phyloP scores from a whole-genome alignment of 1,140 invertebrate species.

The Drosophila aff. region DNA sequence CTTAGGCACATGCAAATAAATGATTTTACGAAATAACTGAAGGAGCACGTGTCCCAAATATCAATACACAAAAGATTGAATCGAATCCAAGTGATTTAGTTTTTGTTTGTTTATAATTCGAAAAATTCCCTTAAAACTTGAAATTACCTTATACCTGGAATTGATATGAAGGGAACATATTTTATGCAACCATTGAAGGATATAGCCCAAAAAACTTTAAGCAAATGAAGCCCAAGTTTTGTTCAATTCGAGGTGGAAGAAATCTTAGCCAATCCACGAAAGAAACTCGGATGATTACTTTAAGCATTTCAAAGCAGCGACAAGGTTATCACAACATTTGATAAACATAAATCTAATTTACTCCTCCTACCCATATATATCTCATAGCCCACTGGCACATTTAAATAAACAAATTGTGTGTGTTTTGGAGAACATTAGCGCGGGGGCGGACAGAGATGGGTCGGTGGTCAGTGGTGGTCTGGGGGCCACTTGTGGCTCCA shows the following conservation, averaged over 20 bases:
- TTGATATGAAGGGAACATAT: slow-evolving; percentile 39
- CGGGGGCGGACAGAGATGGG: slow-evolving; percentile 23
- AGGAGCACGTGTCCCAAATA: too few species aligned
- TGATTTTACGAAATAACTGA: neutral
- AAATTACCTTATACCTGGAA: slow-evolving; percentile 4
- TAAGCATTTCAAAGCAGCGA: slow-evolving; percentile 20
- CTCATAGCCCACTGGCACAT: slow-evolving; percentile 55
- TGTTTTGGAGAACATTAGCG: slow-evolving; percentile 29
- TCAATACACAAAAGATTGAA: neutral
- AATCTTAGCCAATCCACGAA: neutral
- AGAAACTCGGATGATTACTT: slow-evolving; percentile 4
- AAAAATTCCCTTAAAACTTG: neutral
- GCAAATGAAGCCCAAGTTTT: neutral
- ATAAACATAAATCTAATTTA: slow-evolving; percentile 59
- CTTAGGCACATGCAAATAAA: neutral
- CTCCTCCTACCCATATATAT: slow-evolving; percentile 51
- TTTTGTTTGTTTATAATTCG: neutral
- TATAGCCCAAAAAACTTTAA: neutral
- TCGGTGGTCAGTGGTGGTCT: slow-evolving; percentile 11
- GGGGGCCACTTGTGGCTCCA: slow-evolving; percentile 69
- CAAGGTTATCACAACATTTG: slow-evolving; percentile 62
- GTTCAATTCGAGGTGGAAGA: neutral
- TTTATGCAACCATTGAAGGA: slow-evolving; percentile 21
- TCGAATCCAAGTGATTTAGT: neutral
- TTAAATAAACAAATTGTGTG: slow-evolving; percentile 52